Base-by-base conservation (phyloP, 2,797 vertebrate species). In the Botia almorhae region DNA sequence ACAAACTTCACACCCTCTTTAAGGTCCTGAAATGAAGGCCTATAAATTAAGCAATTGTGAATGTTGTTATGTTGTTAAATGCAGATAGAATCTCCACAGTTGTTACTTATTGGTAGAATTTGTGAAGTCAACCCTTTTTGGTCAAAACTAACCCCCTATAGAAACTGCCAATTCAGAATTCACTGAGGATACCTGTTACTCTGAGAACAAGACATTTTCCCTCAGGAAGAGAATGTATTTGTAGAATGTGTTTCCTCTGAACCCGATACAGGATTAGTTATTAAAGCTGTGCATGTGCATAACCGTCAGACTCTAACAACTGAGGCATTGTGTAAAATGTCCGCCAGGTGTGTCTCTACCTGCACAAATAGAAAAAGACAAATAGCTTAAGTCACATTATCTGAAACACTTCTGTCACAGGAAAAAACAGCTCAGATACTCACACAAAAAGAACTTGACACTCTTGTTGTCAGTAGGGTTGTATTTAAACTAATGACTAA, bases 261-360 rank as follows among this genome's bases (percentile, higher is more conserved):
- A 74, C 43, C 43, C 33, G 72, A 74, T 74, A 74, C 58, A 74
- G 72, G 72, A 50, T 33, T 63, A 51, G 17, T 19, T 63, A 63
- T 33, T 7, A 33, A 63, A 23, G 72, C 23, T 50, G 72, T 48
- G 17, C 23, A 50, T 33, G 72, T 19, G 8, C 58, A 74, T 63
- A 74, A 17, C 58, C 63, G 72, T 2, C 58, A 2, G 21, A 74
- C 23, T 63, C 16, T 63, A 74, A 74, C 72, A 74, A 74, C 58
- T 14, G 19, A 63, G 61, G 58, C 23, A 63, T 74, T 74, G 72
- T 74, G 43, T 1, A 1, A 74, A 63, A 74, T 50, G 14, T 64
- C 17, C 0, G 17, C 58, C 72, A 74, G 72, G 72, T 74, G 72
- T n/a, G 23, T 50, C 43, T 74, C 16, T 43, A 74, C 58, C 43